phyloP scores from a whole-genome alignment of 92 coral and sea anemone genomes.

The Parazoanthus darwini region DNA sequence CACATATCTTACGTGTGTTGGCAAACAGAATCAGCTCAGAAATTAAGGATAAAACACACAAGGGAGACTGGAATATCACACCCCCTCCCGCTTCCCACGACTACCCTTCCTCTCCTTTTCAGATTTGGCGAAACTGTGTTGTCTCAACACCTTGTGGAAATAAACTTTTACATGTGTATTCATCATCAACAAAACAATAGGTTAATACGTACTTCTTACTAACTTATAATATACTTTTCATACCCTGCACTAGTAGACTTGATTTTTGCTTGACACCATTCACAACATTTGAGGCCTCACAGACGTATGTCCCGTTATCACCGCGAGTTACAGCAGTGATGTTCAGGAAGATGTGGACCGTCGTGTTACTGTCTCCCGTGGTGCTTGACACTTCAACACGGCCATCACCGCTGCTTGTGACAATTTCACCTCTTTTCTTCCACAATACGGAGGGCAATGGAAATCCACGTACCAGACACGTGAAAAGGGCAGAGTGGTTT shows the following conservation, averaged over 20 bases:
- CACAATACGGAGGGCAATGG: background rate
- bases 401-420: background rate
- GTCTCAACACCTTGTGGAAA: too few species aligned
- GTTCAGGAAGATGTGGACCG: background rate
- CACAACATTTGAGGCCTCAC: background rate
- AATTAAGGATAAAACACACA: too few species aligned
- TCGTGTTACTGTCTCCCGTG: background rate
- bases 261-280: background rate
- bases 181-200: too few species aligned
- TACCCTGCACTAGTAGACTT: background rate
- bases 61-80: too few species aligned
- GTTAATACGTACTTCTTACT: too few species aligned
- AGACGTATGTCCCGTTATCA: background rate
- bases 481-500: background rate
- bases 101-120: too few species aligned
- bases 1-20: too few species aligned
- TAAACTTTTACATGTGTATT: too few species aligned
- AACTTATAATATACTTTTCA: background rate
- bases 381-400: background rate
- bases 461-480: background rate
- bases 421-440: background rate
- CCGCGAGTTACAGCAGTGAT: background rate
- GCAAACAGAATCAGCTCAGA: too few species aligned
- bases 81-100: too few species aligned
- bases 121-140: too few species aligned